A percentile compares a stretch with the other conserved stretches of the same genome.
phyloP scores from a whole-genome alignment of 2,113 vertebrate genomes.

The Gopherus flavomarginatus region DNA sequence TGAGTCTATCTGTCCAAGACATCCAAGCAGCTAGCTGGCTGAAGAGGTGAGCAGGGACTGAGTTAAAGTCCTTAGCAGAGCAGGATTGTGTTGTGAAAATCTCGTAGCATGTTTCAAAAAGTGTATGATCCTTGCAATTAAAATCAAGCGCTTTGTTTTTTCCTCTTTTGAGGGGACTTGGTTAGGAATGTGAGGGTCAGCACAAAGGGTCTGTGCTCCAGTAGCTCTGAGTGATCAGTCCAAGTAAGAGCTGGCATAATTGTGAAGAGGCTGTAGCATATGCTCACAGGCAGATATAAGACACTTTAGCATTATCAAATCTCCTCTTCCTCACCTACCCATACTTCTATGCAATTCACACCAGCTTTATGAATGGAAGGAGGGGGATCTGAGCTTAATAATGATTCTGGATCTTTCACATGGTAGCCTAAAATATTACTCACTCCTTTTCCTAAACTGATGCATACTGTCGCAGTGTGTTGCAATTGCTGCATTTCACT shows the following conservation, averaged over 20 bases:
- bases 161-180: background rate
- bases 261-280: background rate
- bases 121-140: background rate
- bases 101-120: background rate
- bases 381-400: background rate
- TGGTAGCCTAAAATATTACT: background rate
- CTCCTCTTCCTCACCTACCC: background rate
- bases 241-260: background rate
- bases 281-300: background rate
- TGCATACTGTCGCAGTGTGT: background rate
- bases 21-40: too few species aligned
- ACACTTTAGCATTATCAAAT: background rate
- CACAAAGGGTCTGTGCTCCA: background rate
- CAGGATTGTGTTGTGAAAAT: background rate
- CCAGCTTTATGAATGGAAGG: background rate
- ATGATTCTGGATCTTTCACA: background rate
- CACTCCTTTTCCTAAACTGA: too few species aligned
- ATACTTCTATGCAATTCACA: background rate
- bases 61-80: background rate
- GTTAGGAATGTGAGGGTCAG: background rate
- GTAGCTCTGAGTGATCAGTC: background rate
- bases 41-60: background rate
- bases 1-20: too few species aligned
- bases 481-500: too few species aligned
- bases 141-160: background rate